These are phyloP conservation scores for Adelognathus sp. DNA, from an alignment of 2,888 invertebrate species.

Conservation along the genomic window DNA sequence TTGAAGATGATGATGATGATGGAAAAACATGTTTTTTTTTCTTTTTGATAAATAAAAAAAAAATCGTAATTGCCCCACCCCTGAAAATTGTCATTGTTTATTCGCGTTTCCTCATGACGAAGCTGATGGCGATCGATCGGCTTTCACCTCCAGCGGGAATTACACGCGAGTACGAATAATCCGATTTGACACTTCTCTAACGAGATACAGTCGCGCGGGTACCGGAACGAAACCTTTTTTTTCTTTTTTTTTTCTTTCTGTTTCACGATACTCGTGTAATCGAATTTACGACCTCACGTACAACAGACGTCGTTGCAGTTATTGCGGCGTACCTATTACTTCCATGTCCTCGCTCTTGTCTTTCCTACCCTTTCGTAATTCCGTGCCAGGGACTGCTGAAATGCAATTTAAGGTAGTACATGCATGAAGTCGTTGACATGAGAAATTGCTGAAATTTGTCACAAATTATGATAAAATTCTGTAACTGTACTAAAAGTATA, in stretches of 20 bases:
- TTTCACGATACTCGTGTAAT: conserved; percentile 68
- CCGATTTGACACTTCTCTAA: conserved; percentile 68
- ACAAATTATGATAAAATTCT: too few species aligned
- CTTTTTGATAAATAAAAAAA: conserved; percentile 70
- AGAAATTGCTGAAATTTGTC: background rate
- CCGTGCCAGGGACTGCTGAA: conserved; percentile 42
- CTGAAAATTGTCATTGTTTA: background rate
- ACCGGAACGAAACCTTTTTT: conserved; percentile 68
- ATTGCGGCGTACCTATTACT: conserved; percentile 7
- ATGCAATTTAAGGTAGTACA: conserved; percentile 5
- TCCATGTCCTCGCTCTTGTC: too few species aligned
- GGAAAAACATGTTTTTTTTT: conserved; percentile 62
- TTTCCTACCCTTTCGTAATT: conserved; percentile 26
- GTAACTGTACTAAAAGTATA: too few species aligned
- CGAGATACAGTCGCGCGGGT: conserved; percentile 65
- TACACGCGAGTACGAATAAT: conserved; percentile 53
- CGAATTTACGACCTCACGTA: conserved; percentile 64
- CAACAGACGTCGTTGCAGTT: conserved; percentile 17
- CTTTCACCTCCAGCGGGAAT: background rate
- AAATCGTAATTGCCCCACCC: conserved; percentile 71
- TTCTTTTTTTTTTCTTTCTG: too few species aligned
- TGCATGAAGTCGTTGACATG: background rate
- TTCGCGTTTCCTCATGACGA: background rate
- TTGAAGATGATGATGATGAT: conserved; percentile 9
- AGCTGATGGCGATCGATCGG: background rate